A percentile compares a stretch with the other conserved stretches of the same genome.
phyloP scores from a whole-genome alignment of 2,888 invertebrate species.

The Polydrusus cervinus region DNA sequence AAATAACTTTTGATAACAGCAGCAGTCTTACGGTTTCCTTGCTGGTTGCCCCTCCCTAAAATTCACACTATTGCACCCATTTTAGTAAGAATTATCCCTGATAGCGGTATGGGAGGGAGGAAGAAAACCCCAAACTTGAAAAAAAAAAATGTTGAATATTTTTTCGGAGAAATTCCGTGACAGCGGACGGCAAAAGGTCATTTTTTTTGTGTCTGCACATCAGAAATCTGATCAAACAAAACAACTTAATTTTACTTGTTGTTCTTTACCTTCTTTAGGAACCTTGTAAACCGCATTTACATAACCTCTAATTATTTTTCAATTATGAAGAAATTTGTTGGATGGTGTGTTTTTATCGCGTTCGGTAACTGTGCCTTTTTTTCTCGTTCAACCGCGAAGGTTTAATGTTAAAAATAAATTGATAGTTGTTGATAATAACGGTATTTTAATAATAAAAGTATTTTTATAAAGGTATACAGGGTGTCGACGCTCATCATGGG shows the following conservation, averaged over 20 bases:
- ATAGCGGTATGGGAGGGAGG: no score
- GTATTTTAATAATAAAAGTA: conserved; percentile 8
- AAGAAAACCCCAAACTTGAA: no score
- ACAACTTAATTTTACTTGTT: background rate
- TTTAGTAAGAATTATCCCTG: no score
- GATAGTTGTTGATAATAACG: background rate
- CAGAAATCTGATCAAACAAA: conserved; percentile 1
- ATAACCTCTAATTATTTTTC: conserved; percentile 9
- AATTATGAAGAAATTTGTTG: conserved; percentile 21
- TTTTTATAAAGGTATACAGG: background rate
- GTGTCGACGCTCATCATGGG: no score
- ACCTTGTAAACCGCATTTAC: conserved; percentile 22
- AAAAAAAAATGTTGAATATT: no score
- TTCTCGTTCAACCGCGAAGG: conserved; percentile 22
- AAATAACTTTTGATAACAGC: no score
- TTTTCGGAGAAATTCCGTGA: no score
- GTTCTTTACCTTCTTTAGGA: background rate
- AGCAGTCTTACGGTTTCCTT: no score
- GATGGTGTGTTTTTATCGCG: conserved; percentile 9
- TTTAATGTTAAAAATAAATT: conserved; percentile 7
- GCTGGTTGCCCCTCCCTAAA: no score
- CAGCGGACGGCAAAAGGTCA: no score
- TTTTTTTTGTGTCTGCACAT: no score
- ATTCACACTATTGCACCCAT: no score
- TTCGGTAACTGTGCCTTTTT: conserved; percentile 11